phyloP scores from a whole-genome alignment of 2,113 vertebrate species.

The Gasterosteus aculeatus region DNA sequence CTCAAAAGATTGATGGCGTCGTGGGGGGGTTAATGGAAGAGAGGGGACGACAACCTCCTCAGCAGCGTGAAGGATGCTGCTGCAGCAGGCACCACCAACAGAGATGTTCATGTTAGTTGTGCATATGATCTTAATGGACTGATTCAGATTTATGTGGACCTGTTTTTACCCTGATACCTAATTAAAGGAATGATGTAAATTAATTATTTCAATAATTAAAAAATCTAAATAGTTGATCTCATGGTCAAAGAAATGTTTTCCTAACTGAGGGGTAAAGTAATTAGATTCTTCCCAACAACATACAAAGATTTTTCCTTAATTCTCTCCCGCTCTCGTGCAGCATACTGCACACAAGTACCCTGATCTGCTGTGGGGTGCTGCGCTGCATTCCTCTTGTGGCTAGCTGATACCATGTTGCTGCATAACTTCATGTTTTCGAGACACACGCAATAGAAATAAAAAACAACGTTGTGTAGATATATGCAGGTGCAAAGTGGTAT shows the following conservation, averaged over 20 bases:
- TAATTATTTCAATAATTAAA: neutral
- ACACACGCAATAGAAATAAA: slow-evolving; percentile 7
- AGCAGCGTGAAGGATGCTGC: slow-evolving; percentile 32
- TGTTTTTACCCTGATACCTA: neutral
- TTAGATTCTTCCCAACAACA: neutral
- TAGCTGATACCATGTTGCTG: slow-evolving; percentile 24
- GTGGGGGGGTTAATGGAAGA: slow-evolving; percentile 57
- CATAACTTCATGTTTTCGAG: slow-evolving; percentile 10
- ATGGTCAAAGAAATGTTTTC: neutral
- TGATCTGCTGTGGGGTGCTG: slow-evolving; percentile 13
- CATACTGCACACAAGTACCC: slow-evolving; percentile 7
- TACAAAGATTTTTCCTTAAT: slow-evolving; percentile 1
- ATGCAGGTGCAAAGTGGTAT: neutral
- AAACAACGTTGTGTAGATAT: neutral
- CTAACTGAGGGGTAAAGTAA: neutral
- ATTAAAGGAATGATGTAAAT: slow-evolving; percentile 20
- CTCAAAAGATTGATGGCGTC: slow-evolving; percentile 53
- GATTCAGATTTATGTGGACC: neutral
- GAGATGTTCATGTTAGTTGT: neutral
- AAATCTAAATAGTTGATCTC: slow-evolving; percentile 3
- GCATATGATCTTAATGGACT: neutral
- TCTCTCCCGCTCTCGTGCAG: neutral
- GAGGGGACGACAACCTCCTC: slow-evolving; percentile 27
- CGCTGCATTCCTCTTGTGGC: slow-evolving; percentile 33
- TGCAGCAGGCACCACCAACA: slow-evolving; percentile 4